phyloP scores from a whole-genome alignment of 1,140 invertebrate genomes.

The Drosophila dunni region DNA sequence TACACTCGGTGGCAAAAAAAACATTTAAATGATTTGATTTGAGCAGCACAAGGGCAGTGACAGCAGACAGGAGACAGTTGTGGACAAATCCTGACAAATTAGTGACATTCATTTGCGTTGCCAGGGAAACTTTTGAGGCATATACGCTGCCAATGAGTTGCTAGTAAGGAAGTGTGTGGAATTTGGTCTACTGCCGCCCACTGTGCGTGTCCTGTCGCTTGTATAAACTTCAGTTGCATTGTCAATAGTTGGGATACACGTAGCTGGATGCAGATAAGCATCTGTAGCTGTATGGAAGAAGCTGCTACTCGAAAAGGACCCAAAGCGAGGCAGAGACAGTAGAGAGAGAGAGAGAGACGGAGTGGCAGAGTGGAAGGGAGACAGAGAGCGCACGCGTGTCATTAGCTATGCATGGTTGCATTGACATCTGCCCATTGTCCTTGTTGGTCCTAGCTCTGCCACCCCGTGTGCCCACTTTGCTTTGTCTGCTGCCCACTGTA shows the following conservation, averaged over 20 bases:
- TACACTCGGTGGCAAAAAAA: constrained; percentile 13
- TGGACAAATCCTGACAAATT: constrained; percentile 63
- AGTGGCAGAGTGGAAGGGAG: neutral
- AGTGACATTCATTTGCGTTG: constrained; percentile 33
- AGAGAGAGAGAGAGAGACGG: neutral
- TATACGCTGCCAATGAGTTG: too few relatives aligned
- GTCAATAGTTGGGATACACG: neutral
- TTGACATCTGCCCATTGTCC: constrained; percentile 62
- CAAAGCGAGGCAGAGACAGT: neutral
- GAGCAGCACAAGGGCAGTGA: neutral
- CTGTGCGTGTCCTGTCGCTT: neutral
- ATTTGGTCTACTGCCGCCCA: neutral
- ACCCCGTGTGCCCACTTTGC: neutral
- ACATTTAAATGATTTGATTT: constrained; percentile 45
- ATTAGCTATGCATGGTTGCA: constrained; percentile 67
- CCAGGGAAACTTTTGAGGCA: neutral
- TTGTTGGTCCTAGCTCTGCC: constrained; percentile 17
- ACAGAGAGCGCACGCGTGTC: constrained; percentile 39
- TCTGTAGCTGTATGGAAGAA: constrained; percentile 35
- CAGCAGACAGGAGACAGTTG: neutral
- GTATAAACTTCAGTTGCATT: neutral
- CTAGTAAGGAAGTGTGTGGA: neutral
- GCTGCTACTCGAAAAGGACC: neutral
- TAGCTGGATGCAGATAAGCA: constrained; percentile 10
- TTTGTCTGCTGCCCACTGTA: constrained; percentile 3